A percentile compares a stretch with the other conserved stretches of the same genome.
phyloP scores from a whole-genome alignment of 30 jellyfish, hydroid and myxozoan species.

The Hydractinia symbiolongicarpus region DNA sequence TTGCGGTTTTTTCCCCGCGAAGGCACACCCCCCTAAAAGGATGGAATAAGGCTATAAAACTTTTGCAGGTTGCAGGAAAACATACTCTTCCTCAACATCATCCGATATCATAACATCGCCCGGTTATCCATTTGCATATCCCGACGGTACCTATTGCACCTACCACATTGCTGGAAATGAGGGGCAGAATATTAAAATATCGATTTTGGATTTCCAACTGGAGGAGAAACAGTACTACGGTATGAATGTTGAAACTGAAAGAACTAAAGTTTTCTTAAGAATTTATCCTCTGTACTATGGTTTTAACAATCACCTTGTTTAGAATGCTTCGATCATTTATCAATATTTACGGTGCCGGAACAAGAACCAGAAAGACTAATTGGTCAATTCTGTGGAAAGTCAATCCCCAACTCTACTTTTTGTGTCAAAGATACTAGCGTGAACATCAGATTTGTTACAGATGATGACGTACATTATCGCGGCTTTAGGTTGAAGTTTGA shows the following conservation, averaged over 20 bases:
- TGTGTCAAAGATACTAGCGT: background rate
- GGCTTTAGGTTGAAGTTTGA: background rate
- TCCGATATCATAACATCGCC: background rate
- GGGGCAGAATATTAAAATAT: background rate
- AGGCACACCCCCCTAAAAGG: too few relatives aligned
- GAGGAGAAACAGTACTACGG: constrained; percentile 22
- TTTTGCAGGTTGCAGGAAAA: constrained; percentile 1
- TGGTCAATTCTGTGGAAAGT: constrained; percentile 13
- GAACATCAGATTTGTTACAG: constrained; percentile 9
- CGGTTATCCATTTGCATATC: constrained; percentile 19
- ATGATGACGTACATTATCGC: background rate
- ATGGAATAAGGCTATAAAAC: background rate
- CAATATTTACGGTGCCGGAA: constrained; percentile 11
- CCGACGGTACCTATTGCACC: constrained; percentile 6
- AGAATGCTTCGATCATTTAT: constrained; percentile 22
- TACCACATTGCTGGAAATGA: background rate
- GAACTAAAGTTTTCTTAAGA: background rate
- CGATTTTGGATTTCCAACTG: background rate
- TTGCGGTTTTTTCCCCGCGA: too few relatives aligned
- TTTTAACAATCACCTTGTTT: background rate
- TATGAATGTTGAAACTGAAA: constrained; percentile 1
- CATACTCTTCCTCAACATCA: background rate
- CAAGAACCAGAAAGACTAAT: background rate
- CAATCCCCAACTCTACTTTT: background rate
- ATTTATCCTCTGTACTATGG: background rate